A percentile compares a stretch with the other conserved stretches of the same genome.
phyloP scores from a whole-genome alignment of 2,113 vertebrate species.

The Atractosteus spatula region DNA sequence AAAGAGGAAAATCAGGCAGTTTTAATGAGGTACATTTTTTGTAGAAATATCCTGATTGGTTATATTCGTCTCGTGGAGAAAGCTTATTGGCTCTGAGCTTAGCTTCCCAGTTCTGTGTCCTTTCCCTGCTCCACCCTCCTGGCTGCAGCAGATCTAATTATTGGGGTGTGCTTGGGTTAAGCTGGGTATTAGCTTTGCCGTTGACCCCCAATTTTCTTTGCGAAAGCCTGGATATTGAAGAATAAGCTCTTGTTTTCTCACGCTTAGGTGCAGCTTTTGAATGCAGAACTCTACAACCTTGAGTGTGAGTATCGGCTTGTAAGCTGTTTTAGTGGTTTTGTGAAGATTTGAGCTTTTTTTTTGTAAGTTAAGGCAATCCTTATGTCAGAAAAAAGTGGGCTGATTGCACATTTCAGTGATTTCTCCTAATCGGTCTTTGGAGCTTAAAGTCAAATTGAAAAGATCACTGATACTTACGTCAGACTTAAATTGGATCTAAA shows the following conservation, averaged over 20 bases:
- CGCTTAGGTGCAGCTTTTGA: no score
- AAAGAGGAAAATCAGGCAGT: conserved; percentile 12
- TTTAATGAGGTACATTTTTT: neutral
- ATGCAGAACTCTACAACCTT: no score
- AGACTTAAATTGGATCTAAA: conserved; percentile 39
- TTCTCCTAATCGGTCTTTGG: conserved; percentile 37
- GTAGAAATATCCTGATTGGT: neutral
- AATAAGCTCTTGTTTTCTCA: no score
- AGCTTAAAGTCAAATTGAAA: conserved; percentile 47
- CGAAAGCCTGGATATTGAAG: no score
- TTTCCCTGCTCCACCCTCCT: neutral
- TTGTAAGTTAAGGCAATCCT: no score
- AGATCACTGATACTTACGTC: conserved; percentile 49
- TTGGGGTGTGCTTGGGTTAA: no score
- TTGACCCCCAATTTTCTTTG: no score
- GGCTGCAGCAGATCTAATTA: conserved; percentile 3
- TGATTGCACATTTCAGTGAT: conserved; percentile 35
- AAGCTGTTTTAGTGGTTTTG: no score
- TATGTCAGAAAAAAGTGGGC: conserved; percentile 7
- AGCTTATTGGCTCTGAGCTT: no score
- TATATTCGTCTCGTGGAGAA: neutral
- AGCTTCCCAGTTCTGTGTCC: neutral
- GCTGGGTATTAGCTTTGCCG: no score
- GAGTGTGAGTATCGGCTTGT: no score
- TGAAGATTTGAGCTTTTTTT: no score